Evolutionary conservation across 2,113 vertebrate species (phyloP).

Genomic region (Scophthalmus maximus): DNA sequence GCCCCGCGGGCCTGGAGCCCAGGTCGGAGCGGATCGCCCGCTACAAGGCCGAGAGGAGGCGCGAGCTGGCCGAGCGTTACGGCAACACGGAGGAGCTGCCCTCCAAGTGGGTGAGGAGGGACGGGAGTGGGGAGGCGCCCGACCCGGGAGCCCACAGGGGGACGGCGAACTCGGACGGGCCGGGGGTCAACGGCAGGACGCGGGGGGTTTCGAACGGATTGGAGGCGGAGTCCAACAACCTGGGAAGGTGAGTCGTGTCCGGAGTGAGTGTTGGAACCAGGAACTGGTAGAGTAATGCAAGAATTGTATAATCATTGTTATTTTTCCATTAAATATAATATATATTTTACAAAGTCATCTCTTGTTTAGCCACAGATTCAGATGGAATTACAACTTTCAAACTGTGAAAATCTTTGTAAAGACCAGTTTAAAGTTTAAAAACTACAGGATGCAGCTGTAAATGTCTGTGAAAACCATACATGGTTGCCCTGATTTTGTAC

Average conservation of each 20-base stretch:
- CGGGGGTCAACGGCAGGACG: slow-evolving; percentile 53
- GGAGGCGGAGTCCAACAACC: slow-evolving; percentile 52
- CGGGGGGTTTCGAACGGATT: slow-evolving; percentile 71
- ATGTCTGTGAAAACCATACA: too few relatives aligned
- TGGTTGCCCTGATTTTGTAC: too few relatives aligned
- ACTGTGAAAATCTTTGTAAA: too few relatives aligned
- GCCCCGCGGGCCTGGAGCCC: slow-evolving; percentile 73
- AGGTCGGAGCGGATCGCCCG: slow-evolving; percentile 83
- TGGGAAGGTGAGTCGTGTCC: slow-evolving; percentile 69
- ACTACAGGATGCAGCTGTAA: too few relatives aligned
- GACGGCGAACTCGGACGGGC: slow-evolving; percentile 18
- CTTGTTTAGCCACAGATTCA: too few relatives aligned
- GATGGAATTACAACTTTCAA: background rate
- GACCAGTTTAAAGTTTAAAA: too few relatives aligned
- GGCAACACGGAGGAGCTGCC: slow-evolving; percentile 76
- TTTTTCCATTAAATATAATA: background rate
- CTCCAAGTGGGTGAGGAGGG: slow-evolving; percentile 76
- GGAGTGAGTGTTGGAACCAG: background rate
- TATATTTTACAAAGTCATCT: background rate
- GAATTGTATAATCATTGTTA: background rate
- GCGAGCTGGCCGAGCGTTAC: slow-evolving; percentile 79
- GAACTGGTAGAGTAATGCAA: background rate
- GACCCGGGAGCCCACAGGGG: slow-evolving; percentile 19
- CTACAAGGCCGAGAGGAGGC: slow-evolving; percentile 84
- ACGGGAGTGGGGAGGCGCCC: slow-evolving; percentile 47